phyloP scores from a whole-genome alignment of 2,113 vertebrate species.

The Capreolus pygargus region DNA sequence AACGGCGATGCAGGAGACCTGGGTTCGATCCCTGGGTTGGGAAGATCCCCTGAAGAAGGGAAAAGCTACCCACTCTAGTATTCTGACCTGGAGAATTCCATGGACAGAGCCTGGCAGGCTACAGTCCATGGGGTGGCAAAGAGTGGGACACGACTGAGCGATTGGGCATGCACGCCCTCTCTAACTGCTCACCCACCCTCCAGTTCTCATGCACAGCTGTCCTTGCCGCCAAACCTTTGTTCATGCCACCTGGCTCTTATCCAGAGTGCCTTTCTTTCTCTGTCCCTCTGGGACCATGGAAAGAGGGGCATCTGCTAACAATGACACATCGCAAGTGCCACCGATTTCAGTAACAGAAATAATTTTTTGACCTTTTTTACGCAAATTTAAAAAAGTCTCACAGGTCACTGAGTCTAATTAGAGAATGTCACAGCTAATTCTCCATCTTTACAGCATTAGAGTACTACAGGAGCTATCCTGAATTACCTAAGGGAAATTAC shows the following conservation, averaged over 20 bases:
- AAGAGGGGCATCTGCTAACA: not conserved
- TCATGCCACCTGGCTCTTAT: not conserved
- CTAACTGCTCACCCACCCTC: not conserved
- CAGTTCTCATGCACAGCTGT: not conserved
- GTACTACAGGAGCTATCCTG: not conserved
- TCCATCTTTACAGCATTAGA: not conserved
- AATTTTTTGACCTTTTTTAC: not conserved
- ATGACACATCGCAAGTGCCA: not conserved
- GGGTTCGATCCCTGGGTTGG: not conserved
- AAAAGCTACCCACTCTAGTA: not conserved
- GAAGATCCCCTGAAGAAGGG: not conserved
- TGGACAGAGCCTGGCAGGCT: not conserved
- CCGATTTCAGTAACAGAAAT: not conserved
- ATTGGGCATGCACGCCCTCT: not conserved
- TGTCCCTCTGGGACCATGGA: not conserved
- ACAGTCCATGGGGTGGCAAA: not conserved
- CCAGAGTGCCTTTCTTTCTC: not conserved
- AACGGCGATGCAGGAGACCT: not conserved
- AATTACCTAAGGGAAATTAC: not conserved
- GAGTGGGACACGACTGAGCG: not conserved
- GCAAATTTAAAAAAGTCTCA: not conserved
- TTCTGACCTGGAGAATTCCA: not conserved
- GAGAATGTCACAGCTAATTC: not conserved
- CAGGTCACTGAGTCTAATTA: not conserved
- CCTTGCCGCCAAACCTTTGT: not conserved